Evolutionary conservation across 2,888 invertebrate species (phyloP), one percentile per base, ranked within the genome.

Genomic region (Ichneumoninae sp.): DNA sequence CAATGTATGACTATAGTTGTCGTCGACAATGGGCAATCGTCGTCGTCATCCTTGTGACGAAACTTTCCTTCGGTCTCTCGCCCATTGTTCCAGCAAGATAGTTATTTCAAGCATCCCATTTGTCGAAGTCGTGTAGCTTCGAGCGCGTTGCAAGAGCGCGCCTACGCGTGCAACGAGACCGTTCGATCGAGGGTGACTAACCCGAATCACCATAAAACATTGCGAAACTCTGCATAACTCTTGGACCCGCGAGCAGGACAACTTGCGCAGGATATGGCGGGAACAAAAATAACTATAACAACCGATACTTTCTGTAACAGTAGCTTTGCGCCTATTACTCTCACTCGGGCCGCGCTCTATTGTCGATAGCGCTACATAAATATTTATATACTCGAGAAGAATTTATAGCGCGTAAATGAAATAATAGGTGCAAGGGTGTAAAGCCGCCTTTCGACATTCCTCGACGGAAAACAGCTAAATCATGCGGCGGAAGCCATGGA

Each of bases 131-230:
- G 47, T 26, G 65, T 66, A n/a, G 13, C 16, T 5, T 66, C 22
- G 22, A 19, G 36, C 6, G 8, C 47, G 19, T 22, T 13, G 36
- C 71, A 10, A 33, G 75, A 26, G 65, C 65, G 70, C 85, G 82
- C 87, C 86, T 86, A 85, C 87, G 85, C 83, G 75, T 81, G 74
- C 78, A 36, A 10, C 33, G 63, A 47, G 60, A 44, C 8, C 54
- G 50, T 77, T 85, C 87, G 83, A 87, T 85, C 83, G 83, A 87
- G 90, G 89, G 90, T 92, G 92, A 92, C 92, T 91, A 91, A 92
- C 89, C 71, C 83, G 87, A 90, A 89, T 90, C 90, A 89, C 83
- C 90, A 90, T 90, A 89, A 88, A 85, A 80, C 60, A 87, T 92
- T 92, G 90, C 89, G 88, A 91, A 90, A 92, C 89, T 81, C 54